phyloP scores from a whole-genome alignment of 2,888 invertebrate species.

The Omphaloscelis lunosa region DNA sequence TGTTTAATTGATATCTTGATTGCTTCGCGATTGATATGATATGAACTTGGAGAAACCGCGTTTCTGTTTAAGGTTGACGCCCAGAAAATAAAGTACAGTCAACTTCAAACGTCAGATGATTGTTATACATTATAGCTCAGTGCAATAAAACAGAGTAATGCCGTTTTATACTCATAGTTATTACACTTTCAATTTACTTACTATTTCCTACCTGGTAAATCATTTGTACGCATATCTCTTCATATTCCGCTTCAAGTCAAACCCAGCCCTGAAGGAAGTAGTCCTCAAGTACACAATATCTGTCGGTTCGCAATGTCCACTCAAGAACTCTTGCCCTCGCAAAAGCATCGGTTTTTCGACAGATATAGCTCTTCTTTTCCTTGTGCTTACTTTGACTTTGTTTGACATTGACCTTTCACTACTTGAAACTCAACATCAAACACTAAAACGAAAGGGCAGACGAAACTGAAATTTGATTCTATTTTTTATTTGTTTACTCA shows the following conservation, averaged over 20 bases:
- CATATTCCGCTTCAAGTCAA: slow-evolving; percentile 1
- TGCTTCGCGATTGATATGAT: slow-evolving; percentile 59
- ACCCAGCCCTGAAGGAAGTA: not conserved
- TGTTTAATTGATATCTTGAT: slow-evolving; percentile 73
- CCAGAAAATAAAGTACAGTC: slow-evolving; percentile 9
- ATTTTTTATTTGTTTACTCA: not conserved
- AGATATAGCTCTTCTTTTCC: slow-evolving; percentile 9
- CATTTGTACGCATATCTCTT: slow-evolving; percentile 1
- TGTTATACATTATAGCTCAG: not conserved
- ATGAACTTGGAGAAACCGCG: slow-evolving; percentile 24
- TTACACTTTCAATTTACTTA: not conserved
- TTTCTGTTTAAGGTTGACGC: slow-evolving; percentile 1
- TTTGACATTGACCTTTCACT: slow-evolving; percentile 13
- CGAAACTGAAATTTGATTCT: not conserved
- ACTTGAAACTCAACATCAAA: slow-evolving; percentile 13
- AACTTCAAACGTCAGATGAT: not conserved
- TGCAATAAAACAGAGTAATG: not conserved
- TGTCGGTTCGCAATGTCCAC: slow-evolving; percentile 16
- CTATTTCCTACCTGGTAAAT: not conserved
- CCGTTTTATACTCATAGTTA: not conserved
- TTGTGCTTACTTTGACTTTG: slow-evolving; percentile 26
- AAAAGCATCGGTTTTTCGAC: slow-evolving; percentile 16
- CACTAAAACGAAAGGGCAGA: not conserved
- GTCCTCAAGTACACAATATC: slow-evolving; percentile 27
- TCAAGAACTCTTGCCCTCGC: slow-evolving; percentile 10